These are phyloP conservation scores for Philereme transversata DNA, from an alignment of 2,888 invertebrate species.

Conservation along the genomic window DNA sequence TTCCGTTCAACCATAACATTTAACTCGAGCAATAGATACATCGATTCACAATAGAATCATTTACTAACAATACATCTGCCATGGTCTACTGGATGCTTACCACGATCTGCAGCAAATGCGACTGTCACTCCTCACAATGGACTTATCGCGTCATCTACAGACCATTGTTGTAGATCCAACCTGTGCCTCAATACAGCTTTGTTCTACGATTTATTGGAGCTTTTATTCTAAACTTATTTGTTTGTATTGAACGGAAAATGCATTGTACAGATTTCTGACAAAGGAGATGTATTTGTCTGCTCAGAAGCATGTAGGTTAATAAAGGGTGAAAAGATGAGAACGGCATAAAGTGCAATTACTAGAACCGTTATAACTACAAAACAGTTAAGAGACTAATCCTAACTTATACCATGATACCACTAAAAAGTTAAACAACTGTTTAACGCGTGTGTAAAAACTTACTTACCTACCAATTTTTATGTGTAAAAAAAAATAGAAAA, in stretches of 20 bases:
- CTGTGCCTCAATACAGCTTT: constrained; percentile 22
- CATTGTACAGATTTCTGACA: not conserved
- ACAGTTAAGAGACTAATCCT: too few relatives aligned
- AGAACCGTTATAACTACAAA: too few relatives aligned
- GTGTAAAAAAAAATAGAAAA: too few relatives aligned
- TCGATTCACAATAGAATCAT: constrained; percentile 2
- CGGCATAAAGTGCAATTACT: too few relatives aligned
- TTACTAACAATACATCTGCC: constrained; percentile 6
- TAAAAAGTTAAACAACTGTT: too few relatives aligned
- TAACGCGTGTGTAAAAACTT: too few relatives aligned
- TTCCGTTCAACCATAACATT: too few relatives aligned
- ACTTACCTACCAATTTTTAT: too few relatives aligned
- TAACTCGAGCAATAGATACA: not conserved
- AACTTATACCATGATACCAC: too few relatives aligned
- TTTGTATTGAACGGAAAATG: not conserved
- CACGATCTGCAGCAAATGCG: constrained; percentile 14
- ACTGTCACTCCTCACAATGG: constrained; percentile 22
- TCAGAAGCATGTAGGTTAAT: too few relatives aligned
- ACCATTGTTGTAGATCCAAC: constrained; percentile 22
- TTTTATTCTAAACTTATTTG: not conserved
- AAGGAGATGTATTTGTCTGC: too few relatives aligned
- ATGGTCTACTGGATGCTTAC: not conserved
- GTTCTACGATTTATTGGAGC: constrained; percentile 18
- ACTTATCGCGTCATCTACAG: constrained; percentile 25
- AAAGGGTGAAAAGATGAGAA: too few relatives aligned